phyloP scores from a whole-genome alignment of 2,113 vertebrate genomes.

The Balaenoptera acutorostrata region DNA sequence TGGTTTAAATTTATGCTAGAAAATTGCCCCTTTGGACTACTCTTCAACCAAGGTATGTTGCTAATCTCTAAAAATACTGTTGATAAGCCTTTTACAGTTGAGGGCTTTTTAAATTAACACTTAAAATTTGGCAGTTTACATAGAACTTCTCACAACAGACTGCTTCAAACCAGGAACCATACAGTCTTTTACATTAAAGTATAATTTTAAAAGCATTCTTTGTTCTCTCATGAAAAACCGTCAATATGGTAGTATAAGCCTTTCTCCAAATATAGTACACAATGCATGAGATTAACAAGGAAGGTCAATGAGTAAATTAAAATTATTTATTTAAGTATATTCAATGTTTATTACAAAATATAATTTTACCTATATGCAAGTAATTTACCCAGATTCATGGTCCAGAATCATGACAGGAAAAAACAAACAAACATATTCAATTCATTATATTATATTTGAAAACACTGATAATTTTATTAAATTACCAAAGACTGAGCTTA shows the following conservation, averaged over 20 bases:
- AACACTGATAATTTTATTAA: slow-evolving; percentile 18
- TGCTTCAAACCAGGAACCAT: background rate
- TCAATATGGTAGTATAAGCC: background rate
- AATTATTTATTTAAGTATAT: slow-evolving; percentile 56
- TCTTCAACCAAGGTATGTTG: background rate
- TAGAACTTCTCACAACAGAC: slow-evolving; percentile 17
- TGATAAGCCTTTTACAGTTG: background rate
- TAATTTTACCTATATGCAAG: background rate
- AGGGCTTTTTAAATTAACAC: background rate
- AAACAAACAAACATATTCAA: slow-evolving; percentile 14
- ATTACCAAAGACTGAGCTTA: slow-evolving; percentile 3
- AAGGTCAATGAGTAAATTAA: slow-evolving; percentile 47
- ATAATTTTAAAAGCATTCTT: slow-evolving; percentile 55
- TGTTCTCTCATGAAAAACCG: slow-evolving; percentile 27
- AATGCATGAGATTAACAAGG: slow-evolving; percentile 23
- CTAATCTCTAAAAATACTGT: slow-evolving; percentile 15
- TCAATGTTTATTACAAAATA: slow-evolving; percentile 49
- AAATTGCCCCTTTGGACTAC: background rate
- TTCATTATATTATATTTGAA: slow-evolving; percentile 28
- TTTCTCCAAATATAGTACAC: slow-evolving; percentile 29
- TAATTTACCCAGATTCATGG: slow-evolving; percentile 11
- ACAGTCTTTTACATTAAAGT: slow-evolving; percentile 40
- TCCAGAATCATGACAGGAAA: background rate
- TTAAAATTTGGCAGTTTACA: slow-evolving; percentile 35
- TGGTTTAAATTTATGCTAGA: background rate